Evolutionary conservation across 2,888 invertebrate genomes (phyloP), one percentile per base, ranked within the genome.

Genomic region (Eudemis profundana): DNA sequence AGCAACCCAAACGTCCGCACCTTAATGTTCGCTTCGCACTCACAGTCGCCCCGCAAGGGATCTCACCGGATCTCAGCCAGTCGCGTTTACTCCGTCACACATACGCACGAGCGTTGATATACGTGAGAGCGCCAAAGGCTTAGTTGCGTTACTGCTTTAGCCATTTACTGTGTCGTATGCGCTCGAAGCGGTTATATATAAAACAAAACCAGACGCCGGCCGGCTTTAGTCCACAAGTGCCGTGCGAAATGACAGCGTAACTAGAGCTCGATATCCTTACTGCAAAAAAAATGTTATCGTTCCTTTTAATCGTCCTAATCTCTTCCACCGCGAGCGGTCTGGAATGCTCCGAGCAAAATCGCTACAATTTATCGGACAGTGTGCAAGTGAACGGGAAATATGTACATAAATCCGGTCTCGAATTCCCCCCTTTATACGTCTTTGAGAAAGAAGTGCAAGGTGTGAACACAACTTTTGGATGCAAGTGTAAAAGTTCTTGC

Each of bases 401-500:
- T 0, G 69, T 82, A 2, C 15, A 78, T 0, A 72, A 83, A 62
- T n/a, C n/a, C n/a, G 83, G 81, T 3, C 66, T 82, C 1, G 61
- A 68, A 7, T 90, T 81, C 72, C 75, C 84, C 19, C 74, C 76
- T 40, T 70, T 84, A 40, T 75, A 75, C 68, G 73, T 86, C 23
- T 89, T 78, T 63, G 51, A 69, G 1, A 83, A 78, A 67, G 81
- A 79, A 19, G 68, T 84, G 2, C 77, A 71, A 42, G 86, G 83
- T 7, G 78, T 71, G 62, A 64, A 78, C 0, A 81, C 67, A 61
- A 79, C 68, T 1, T 87, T 79, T 21, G 90, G 88, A 0, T 90
- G 90, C 70, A 64, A 83, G 47, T 90, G 90, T 68, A 67, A 81
- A 62, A n/a, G 77, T 0, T 81, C 70, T 3, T 90, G 90, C 74